Evolutionary conservation across 2,888 invertebrate species (phyloP), one percentile per base, ranked within the genome.

Genomic region (Apamea anceps): DNA sequence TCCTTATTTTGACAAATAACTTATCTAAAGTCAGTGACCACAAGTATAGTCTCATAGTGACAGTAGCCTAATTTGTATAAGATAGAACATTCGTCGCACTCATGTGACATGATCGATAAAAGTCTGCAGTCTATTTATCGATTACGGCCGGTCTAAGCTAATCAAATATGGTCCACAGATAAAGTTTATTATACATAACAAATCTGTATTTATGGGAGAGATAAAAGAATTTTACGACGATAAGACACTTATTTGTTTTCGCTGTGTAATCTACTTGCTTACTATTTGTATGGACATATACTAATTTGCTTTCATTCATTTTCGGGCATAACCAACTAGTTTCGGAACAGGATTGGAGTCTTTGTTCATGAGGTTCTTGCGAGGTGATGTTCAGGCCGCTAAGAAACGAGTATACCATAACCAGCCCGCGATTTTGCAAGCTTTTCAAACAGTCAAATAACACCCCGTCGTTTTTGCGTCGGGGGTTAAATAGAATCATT

Each of bases 81-180:
- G 67, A 85, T 74, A 72, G n/a, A 60, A 57, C 42, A 85, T 75
- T 78, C 13, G 60, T 42, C 79, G 82, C 79, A 65, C 67, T 66
- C 48, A 54, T 70, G 63, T 68, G 73, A 82, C 73, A 86, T 88
- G 86, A 62, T 82, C 67, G 80, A 87, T 84, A 87, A 80, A 66
- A 45, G 32, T 42, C 25, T 57, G 45, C 63, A 63, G 65, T 68
- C 28, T 65, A 73, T 51, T 78, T 48, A 80, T 70, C 75, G 79
- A 86, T 86, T 68, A 78, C 70, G 66, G 37, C 67, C 63, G 60
- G 66, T 51, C 45, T 70, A 75, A 77, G 54, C 75, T 86, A 65
- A 82, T 82, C 73, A 72, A 71, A 86, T 74, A 74, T 66, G 72
- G 68, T 73, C 60, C 48, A 72, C 37, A 70, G 79, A 88, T 80